phyloP scores from a whole-genome alignment of 2,113 vertebrate genomes.

The Nannospalax galili region DNA sequence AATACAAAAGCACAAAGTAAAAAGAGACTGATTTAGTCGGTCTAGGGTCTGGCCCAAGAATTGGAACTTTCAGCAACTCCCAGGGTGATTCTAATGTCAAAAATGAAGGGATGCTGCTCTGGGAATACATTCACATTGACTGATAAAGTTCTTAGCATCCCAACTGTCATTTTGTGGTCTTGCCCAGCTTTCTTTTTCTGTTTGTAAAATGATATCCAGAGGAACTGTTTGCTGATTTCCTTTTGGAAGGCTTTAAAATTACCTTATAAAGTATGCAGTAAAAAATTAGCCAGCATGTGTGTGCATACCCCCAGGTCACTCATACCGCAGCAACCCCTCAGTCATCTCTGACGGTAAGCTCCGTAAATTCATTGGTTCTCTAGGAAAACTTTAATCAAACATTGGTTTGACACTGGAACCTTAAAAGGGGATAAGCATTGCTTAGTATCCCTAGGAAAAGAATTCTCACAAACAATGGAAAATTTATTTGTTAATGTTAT shows the following conservation, averaged over 20 bases:
- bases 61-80: neutral
- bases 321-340: too few species aligned
- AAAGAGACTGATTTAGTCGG: neutral
- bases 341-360: too few species aligned
- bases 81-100: neutral
- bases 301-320: too few species aligned
- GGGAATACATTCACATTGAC: neutral
- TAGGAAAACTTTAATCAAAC: too few species aligned
- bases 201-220: conserved; percentile 1
- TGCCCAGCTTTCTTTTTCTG: neutral
- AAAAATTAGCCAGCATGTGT: neutral
- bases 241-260: conserved; percentile 50
- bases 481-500: too few species aligned
- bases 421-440: too few species aligned
- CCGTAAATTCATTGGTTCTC: too few species aligned
- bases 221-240: neutral
- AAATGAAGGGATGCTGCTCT: neutral
- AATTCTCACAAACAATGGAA: too few species aligned
- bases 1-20: too few species aligned
- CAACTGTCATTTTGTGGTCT: neutral
- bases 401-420: too few species aligned
- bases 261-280: neutral
- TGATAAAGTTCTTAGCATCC: neutral
- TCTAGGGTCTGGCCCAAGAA: neutral
- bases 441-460: too few species aligned